phyloP scores from a whole-genome alignment of 2,888 invertebrate species.

The Trisateles emortualis region DNA sequence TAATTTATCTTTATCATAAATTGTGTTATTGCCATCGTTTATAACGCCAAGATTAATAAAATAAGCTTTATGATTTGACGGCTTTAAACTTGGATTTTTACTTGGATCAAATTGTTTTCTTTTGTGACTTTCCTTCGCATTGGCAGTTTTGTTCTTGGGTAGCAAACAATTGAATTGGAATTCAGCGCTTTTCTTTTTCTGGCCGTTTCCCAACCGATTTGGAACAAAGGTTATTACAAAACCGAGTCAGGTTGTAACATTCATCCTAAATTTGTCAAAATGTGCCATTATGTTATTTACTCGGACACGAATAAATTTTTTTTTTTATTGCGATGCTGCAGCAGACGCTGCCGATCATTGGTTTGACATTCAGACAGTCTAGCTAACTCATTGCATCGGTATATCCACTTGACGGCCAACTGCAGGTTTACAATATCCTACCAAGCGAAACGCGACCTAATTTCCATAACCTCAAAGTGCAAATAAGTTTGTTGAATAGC shows the following conservation, averaged over 20 bases:
- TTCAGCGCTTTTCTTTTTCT: constrained; percentile 41
- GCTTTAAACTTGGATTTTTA: constrained; percentile 6
- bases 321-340: constrained; percentile 82
- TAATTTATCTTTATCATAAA: constrained; percentile 27
- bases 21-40: constrained; percentile 20
- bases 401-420: constrained; percentile 60
- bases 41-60: constrained; percentile 19
- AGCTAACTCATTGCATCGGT: constrained; percentile 80
- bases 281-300: constrained; percentile 78
- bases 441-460: constrained; percentile 53
- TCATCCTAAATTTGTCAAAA: constrained; percentile 61
- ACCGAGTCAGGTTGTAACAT: constrained; percentile 41
- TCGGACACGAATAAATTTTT: constrained; percentile 83
- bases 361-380: constrained; percentile 86
- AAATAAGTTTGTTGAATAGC: constrained; percentile 39
- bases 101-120: constrained; percentile 28
- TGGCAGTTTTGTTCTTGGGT: constrained; percentile 25
- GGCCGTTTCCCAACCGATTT: constrained; percentile 46
- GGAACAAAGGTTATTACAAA: constrained; percentile 38
- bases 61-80: constrained; percentile 8
- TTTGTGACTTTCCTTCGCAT: constrained; percentile 19
- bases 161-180: constrained; percentile 39
- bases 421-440: constrained; percentile 41
- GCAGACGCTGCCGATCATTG: constrained; percentile 82
- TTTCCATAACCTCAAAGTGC: constrained; percentile 31